Evolutionary conservation across 2,113 vertebrate species (phyloP).

Genomic region (Psilopogon haemacephalus): DNA sequence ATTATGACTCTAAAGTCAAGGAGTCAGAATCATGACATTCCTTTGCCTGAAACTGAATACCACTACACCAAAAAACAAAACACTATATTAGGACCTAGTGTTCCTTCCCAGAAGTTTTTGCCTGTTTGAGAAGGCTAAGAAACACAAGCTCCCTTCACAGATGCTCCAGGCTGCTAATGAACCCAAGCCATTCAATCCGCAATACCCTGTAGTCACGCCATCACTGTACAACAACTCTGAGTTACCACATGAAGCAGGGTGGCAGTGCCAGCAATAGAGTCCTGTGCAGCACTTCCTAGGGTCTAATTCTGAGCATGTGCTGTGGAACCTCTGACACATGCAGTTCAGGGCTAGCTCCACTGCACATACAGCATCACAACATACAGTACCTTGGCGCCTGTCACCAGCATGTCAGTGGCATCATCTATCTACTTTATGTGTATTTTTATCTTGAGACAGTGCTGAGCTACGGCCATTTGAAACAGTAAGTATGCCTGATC

Average conservation of each 20-base stretch:
- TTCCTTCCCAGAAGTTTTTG: background rate
- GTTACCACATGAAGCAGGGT: rapidly evolving
- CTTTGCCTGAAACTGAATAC: background rate
- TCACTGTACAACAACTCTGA: background rate
- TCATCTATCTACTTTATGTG: background rate
- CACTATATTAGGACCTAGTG: background rate
- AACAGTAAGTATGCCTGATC: background rate
- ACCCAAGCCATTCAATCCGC: background rate
- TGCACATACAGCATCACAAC: background rate
- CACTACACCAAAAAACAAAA: background rate
- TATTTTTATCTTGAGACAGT: background rate
- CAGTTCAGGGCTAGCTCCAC: background rate
- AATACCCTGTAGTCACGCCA: background rate
- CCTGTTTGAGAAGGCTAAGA: background rate
- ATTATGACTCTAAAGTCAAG: background rate
- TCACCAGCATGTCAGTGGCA: background rate
- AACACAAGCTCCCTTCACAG: background rate
- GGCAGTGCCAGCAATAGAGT: rapidly evolving
- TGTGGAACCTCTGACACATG: too few species aligned
- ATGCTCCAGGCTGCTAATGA: background rate
- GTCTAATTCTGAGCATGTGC: too few species aligned
- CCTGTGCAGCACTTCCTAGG: rapidly evolving
- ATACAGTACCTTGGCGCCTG: rapidly evolving
- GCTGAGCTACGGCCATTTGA: background rate
- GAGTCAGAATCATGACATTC: background rate